Percentiles rank a stretch among this genome's conserved stretches.
These are phyloP conservation scores for Oxyteleia sp. DNA, from an alignment of 2,888 invertebrate genomes.

Conservation along the genomic window DNA sequence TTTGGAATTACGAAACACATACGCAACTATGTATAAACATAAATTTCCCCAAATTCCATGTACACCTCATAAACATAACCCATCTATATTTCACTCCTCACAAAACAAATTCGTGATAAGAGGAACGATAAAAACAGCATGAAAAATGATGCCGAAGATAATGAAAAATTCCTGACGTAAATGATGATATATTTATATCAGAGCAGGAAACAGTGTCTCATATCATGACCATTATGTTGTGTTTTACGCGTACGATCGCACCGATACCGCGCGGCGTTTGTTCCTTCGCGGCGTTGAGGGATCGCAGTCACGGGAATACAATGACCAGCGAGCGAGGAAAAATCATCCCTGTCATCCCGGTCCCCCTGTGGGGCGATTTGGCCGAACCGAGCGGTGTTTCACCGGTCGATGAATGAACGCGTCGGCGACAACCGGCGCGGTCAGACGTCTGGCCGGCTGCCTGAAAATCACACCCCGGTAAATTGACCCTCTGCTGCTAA, in stretches of 20 bases:
- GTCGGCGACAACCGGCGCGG: conserved; percentile 67
- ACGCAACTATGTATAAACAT: no score
- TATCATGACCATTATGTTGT: conserved; percentile 66
- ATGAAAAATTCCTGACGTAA: conserved; percentile 55
- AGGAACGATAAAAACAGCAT: conserved; percentile 11
- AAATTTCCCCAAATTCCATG: not conserved
- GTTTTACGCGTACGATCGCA: conserved; percentile 64
- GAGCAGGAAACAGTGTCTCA: conserved; percentile 47
- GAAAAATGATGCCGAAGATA: conserved; percentile 41
- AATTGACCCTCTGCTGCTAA: conserved; percentile 85
- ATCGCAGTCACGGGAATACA: conserved; percentile 70
- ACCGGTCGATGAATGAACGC: conserved; percentile 69
- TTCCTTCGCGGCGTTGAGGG: conserved; percentile 58
- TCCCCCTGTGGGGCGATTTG: conserved; percentile 66
- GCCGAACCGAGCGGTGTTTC: conserved; percentile 51
- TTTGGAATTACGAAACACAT: no score
- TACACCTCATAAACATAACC: not conserved
- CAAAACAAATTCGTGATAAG: not conserved
- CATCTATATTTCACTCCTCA: not conserved
- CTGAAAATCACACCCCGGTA: conserved; percentile 85
- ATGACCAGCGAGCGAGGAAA: conserved; percentile 74
- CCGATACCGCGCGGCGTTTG: conserved; percentile 55
- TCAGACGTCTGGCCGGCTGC: conserved; percentile 74
- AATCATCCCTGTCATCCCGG: conserved; percentile 76
- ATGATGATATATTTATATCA: conserved; percentile 39